phyloP scores from a whole-genome alignment of 2,888 invertebrate genomes.

The Idaea biselata region DNA sequence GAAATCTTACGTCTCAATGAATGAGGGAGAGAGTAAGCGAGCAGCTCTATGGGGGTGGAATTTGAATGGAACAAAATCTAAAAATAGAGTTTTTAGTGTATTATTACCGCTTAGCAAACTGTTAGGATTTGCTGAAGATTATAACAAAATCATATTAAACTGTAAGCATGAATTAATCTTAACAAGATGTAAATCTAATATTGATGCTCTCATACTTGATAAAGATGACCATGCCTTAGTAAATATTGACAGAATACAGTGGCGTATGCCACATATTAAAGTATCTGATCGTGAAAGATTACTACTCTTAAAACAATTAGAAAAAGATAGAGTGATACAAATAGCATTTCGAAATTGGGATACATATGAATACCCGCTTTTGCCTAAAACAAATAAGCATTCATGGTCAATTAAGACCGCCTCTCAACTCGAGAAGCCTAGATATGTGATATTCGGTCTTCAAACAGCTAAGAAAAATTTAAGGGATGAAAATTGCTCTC shows the following conservation, averaged over 20 bases:
- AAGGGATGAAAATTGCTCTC: slow-evolving; percentile 23
- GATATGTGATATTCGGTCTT: slow-evolving; percentile 48
- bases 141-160: slow-evolving; percentile 48
- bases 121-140: slow-evolving; percentile 31
- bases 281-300: slow-evolving; percentile 20
- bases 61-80: slow-evolving; percentile 4
- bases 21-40: slow-evolving; percentile 28
- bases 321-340: slow-evolving; percentile 31
- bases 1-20: slow-evolving; percentile 38
- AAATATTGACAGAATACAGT: slow-evolving; percentile 22
- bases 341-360: slow-evolving; percentile 34
- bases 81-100: neutral
- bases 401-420: slow-evolving; percentile 43
- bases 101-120: slow-evolving; percentile 7
- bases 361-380: slow-evolving; percentile 45
- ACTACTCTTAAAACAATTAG: slow-evolving; percentile 15
- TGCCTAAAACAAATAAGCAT: slow-evolving; percentile 41
- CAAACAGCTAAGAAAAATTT: slow-evolving; percentile 48
- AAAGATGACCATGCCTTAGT: slow-evolving; percentile 18
- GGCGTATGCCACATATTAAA: slow-evolving; percentile 20
- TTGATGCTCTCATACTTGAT: slow-evolving; percentile 30
- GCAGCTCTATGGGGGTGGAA: slow-evolving; percentile 30
- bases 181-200: slow-evolving; percentile 35
- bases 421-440: slow-evolving; percentile 43
- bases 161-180: slow-evolving; percentile 51